A percentile compares a stretch with the other conserved stretches of the same genome.
Evolutionary conservation across 2,888 invertebrate species (phyloP).

Genomic region (Mimas tiliae): DNA sequence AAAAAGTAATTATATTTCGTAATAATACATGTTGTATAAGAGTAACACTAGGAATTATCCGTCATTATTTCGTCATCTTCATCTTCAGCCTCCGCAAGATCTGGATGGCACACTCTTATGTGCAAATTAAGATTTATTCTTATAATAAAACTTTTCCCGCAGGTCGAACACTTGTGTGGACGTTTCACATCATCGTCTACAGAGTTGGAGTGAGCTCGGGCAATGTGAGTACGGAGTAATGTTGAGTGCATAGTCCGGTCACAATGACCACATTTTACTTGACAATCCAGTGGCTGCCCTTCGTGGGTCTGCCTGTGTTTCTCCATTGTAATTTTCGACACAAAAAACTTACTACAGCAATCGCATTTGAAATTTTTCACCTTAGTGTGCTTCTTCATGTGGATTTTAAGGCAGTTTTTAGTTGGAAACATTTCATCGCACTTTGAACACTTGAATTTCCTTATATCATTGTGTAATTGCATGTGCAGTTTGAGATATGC

Average conservation of each 20-base stretch:
- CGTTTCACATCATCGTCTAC: slow-evolving; percentile 76
- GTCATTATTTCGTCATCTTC: slow-evolving; percentile 81
- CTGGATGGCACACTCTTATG: slow-evolving; percentile 77
- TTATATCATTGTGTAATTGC: slow-evolving; percentile 79
- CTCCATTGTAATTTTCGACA: slow-evolving; percentile 80
- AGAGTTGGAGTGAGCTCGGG: slow-evolving; percentile 67
- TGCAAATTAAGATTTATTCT: slow-evolving; percentile 78
- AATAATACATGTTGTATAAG: slow-evolving; percentile 51
- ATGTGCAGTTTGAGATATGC: slow-evolving; percentile 78
- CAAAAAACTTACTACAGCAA: slow-evolving; percentile 74
- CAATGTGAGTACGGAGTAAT: slow-evolving; percentile 68
- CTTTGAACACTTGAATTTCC: slow-evolving; percentile 78
- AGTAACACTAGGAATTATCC: slow-evolving; percentile 69
- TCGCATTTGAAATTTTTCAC: slow-evolving; percentile 81
- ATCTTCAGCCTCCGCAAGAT: slow-evolving; percentile 75
- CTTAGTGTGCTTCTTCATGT: slow-evolving; percentile 81
- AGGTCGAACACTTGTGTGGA: slow-evolving; percentile 76
- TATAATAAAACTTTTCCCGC: slow-evolving; percentile 78
- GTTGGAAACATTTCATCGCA: slow-evolving; percentile 81
- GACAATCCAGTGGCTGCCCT: slow-evolving; percentile 76
- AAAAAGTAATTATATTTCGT: slow-evolving; percentile 56
- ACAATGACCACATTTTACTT: slow-evolving; percentile 77
- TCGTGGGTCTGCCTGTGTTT: slow-evolving; percentile 75
- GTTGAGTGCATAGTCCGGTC: slow-evolving; percentile 77
- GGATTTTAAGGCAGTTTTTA: slow-evolving; percentile 76